Base-by-base conservation (phyloP, 1,140 invertebrate genomes). In the Halyomorpha halys region DNA sequence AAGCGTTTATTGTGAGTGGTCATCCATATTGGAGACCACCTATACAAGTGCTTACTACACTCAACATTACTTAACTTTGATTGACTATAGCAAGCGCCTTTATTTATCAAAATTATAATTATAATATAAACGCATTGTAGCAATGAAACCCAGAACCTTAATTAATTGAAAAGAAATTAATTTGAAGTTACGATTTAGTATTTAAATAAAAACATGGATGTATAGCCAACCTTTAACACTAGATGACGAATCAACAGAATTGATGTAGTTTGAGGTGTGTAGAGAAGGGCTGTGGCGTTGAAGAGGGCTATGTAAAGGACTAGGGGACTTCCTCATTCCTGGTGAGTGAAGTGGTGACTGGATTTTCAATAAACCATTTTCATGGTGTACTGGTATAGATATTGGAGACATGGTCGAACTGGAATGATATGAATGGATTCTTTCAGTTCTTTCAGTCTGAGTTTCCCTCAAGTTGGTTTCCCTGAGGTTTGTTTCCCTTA, bases 211-310 rank as follows among this genome's bases (percentile, higher is more conserved):
- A 39, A 39, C 11, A 39, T 8, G 27, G 53, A 13, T 19, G n/a
- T n/a, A 18, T 1, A 53, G 51, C 25, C 59, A 65, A 76, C 75
- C 76, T 74, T 81, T 78, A 14, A 86, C 80, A 67, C 86, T 86
- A 25, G 84, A 85, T 61, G 81, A 83, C 16, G 83, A 84, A 71
- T 86, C 84, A 19, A 86, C 77, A 44, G 59, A 53, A n/a, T 65
- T 63, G 45, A 53, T 62, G 65, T 65, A 67, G 47, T 62, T 61
- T 16, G 59, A 61, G n/a, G 59, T 66, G 56, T 61, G 74, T 71
- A 67, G 70, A 75, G 51, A 61, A 51, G 64, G 66, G 49, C 54
- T 67, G 61, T 62, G 60, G 14, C n/a, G 18, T 16, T 23, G 53
- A 23, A 56, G 53, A 56, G 68, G 68, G 47, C 68, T 69, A 14